Percentiles rank a stretch among this genome's conserved stretches.
Conservation (phyloP, 2,888 invertebrate genomes). For the Thelaira solivaga region DNA sequence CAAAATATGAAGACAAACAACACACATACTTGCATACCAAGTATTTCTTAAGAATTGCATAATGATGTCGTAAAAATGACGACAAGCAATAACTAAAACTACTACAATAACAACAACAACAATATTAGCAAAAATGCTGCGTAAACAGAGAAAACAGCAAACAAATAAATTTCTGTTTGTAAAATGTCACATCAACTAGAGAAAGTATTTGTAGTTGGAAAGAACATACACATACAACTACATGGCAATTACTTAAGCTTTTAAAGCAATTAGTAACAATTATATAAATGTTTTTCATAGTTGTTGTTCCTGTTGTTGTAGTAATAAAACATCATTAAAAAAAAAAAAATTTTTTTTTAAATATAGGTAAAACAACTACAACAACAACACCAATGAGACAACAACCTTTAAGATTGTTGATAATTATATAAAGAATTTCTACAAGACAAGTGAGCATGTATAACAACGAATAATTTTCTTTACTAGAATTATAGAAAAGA, state of each 20-base stretch:
- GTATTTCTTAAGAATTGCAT: slow-evolving; percentile 35
- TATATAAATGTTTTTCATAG: slow-evolving; percentile 48
- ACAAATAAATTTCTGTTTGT: slow-evolving; percentile 21
- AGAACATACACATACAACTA: slow-evolving; percentile 52
- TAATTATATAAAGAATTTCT: slow-evolving; percentile 44
- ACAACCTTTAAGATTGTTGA: slow-evolving; percentile 25
- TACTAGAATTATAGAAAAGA: not conserved
- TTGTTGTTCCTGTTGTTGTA: slow-evolving; percentile 21
- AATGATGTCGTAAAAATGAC: slow-evolving; percentile 33
- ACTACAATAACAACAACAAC: not conserved
- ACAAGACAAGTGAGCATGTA: not conserved
- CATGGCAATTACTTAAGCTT: slow-evolving; percentile 54
- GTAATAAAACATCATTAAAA: not conserved
- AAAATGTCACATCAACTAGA: slow-evolving; percentile 40
- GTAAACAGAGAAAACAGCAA: not conserved
- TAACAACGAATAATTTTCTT: slow-evolving; percentile 6
- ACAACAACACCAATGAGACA: slow-evolving; percentile 23
- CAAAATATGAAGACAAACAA: not conserved
- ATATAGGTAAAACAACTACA: slow-evolving; percentile 6
- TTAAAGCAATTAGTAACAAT: slow-evolving; percentile 58
- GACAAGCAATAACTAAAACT: slow-evolving; percentile 16
- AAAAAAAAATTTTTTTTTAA: not conserved
- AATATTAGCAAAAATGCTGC: not conserved
- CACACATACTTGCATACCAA: no score
- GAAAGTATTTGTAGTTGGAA: slow-evolving; percentile 39